Conservation (phyloP, 2,113 vertebrate species). For the Megaceryle maxima region DNA sequence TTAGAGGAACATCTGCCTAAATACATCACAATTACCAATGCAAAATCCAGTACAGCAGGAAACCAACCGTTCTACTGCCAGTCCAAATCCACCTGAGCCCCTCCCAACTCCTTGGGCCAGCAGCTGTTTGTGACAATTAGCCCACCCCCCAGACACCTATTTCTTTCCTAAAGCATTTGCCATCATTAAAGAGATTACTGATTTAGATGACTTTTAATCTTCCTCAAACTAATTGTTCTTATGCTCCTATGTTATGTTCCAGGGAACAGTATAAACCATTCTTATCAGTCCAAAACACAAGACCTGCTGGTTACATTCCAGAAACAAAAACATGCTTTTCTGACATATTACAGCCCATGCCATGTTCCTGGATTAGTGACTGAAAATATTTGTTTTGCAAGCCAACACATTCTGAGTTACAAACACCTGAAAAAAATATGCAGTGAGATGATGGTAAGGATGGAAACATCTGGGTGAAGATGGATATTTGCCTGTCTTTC, state of each 20-base stretch:
- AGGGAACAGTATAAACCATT: background rate
- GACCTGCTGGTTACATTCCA: background rate
- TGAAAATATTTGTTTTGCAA: background rate
- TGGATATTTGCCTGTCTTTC: background rate
- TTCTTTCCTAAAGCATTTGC: background rate
- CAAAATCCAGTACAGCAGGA: background rate
- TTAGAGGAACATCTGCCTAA: background rate
- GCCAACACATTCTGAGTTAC: background rate
- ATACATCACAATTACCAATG: background rate
- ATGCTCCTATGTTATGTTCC: background rate
- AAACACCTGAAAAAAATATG: background rate
- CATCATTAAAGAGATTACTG: background rate
- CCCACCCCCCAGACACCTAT: background rate
- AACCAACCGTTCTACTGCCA: background rate
- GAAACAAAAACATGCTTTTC: background rate
- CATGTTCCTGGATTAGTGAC: background rate
- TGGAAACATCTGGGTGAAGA: background rate
- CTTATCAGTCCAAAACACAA: constrained; percentile 23
- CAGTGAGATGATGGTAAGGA: background rate
- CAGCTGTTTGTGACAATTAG: too few relatives aligned
- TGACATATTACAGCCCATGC: background rate
- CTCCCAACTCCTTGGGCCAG: too few relatives aligned
- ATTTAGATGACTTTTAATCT: background rate
- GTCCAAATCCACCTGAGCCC: too few relatives aligned
- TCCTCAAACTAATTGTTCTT: background rate